These are phyloP conservation scores for Cariama cristata DNA, from an alignment of 2,113 vertebrate species.

Conservation along the genomic window DNA sequence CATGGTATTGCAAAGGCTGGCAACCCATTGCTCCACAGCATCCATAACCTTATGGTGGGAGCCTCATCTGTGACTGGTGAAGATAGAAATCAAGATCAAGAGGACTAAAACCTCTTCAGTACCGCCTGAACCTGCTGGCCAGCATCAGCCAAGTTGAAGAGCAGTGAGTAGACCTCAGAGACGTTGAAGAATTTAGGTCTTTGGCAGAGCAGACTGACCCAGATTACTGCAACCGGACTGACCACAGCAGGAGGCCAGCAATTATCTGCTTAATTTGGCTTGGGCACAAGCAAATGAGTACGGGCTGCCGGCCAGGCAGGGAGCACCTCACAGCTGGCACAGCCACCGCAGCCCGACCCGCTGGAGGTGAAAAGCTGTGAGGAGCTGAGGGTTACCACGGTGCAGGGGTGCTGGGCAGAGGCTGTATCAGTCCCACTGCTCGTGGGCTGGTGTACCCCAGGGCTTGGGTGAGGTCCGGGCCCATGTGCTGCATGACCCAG, in stretches of 20 bases:
- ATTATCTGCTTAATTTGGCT: constrained; percentile 6
- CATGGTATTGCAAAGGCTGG: background rate
- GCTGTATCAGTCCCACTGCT: background rate
- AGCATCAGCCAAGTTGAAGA: background rate
- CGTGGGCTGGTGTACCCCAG: accelerated
- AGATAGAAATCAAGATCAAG: background rate
- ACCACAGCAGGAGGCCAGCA: background rate
- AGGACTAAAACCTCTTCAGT: too few species aligned
- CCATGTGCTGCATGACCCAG: accelerated
- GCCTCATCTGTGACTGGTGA: background rate
- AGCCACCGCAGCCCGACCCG: background rate
- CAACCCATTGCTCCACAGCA: background rate
- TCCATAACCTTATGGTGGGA: background rate
- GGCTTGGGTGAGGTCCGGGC: background rate
- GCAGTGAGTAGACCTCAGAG: background rate
- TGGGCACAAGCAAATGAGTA: background rate
- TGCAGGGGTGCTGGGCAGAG: background rate
- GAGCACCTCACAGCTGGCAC: background rate
- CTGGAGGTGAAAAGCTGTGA: background rate
- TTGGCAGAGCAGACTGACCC: background rate
- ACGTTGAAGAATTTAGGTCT: background rate
- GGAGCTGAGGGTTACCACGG: background rate
- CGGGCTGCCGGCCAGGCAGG: background rate
- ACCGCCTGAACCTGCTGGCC: background rate
- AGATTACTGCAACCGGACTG: background rate